A percentile compares a stretch with the other conserved stretches of the same genome.
These are phyloP conservation scores for Eupelmus urozonus DNA, from an alignment of 2,888 invertebrate species.

Conservation along the genomic window DNA sequence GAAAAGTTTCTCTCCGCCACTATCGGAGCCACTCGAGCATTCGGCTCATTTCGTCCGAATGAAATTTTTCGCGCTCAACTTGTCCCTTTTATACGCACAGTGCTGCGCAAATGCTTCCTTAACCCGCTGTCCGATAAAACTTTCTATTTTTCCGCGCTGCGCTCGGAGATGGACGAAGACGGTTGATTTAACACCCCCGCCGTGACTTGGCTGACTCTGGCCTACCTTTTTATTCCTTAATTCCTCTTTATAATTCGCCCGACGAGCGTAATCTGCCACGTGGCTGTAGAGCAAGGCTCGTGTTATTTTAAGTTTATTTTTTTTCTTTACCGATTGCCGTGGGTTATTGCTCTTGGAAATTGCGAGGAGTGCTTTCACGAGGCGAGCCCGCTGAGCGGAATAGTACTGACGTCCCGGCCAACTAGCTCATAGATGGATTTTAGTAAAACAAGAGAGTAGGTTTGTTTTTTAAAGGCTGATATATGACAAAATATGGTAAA, in stretches of 20 bases:
- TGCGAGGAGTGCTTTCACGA: slow-evolving; percentile 23
- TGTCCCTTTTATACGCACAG: background rate
- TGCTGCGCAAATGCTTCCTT: slow-evolving; percentile 22
- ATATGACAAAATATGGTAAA: background rate
- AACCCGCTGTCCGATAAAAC: slow-evolving; percentile 15
- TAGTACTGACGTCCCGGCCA: background rate
- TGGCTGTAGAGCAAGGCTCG: background rate
- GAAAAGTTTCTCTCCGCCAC: no score
- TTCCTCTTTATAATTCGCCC: slow-evolving; percentile 22
- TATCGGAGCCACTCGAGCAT: background rate
- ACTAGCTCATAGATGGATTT: no score
- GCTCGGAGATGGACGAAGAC: no score
- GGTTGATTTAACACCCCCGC: slow-evolving; percentile 11
- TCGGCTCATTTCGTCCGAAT: slow-evolving; percentile 39
- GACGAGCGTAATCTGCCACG: slow-evolving; percentile 23
- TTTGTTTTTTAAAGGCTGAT: background rate
- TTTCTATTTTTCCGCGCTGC: slow-evolving; percentile 20
- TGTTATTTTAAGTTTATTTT: slow-evolving; percentile 16
- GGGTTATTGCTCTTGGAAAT: slow-evolving; percentile 33
- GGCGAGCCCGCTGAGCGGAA: slow-evolving; percentile 22
- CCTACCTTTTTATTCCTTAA: slow-evolving; percentile 28
- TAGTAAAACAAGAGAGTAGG: no score
- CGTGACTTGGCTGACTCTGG: slow-evolving; percentile 15
- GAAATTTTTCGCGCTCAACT: slow-evolving; percentile 33
- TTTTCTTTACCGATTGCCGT: slow-evolving; percentile 12